Percentiles rank a stretch among this genome's conserved stretches.
phyloP scores from a whole-genome alignment of 2,113 vertebrate genomes.

The Pangasianodon gigas region DNA sequence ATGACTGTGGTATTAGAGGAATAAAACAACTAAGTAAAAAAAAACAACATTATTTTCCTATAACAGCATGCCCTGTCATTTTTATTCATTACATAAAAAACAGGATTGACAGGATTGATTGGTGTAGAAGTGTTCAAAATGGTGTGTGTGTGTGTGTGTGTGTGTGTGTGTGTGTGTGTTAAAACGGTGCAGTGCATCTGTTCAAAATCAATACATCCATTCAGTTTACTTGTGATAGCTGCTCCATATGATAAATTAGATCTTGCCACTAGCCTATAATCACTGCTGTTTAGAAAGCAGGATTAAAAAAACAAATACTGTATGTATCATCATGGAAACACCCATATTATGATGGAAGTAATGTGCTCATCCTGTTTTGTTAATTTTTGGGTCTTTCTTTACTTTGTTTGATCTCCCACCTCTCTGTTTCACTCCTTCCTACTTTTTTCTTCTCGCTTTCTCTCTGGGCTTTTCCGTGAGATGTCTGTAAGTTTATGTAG shows the following conservation, averaged over 20 bases:
- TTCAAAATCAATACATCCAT: slow-evolving; percentile 7
- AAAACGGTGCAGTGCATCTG: background rate
- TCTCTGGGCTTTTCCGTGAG: slow-evolving; percentile 80
- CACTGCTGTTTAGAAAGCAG: background rate
- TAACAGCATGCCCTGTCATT: background rate
- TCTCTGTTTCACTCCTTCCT: slow-evolving; percentile 46
- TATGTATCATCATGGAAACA: background rate
- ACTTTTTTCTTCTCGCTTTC: slow-evolving; percentile 55
- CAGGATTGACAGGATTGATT: background rate
- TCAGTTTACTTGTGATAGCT: background rate
- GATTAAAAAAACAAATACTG: background rate
- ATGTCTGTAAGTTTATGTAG: slow-evolving; percentile 93
- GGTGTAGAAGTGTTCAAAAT: background rate
- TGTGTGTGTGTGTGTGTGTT: background rate
- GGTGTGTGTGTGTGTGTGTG: background rate
- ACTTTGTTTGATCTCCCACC: slow-evolving; percentile 31
- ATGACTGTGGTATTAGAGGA: background rate
- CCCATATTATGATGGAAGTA: background rate
- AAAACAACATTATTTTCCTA: background rate
- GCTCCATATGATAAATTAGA: background rate
- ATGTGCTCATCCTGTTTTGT: background rate
- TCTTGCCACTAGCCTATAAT: background rate
- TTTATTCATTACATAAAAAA: slow-evolving; percentile 1
- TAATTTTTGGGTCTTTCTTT: background rate
- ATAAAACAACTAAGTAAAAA: background rate